phyloP scores from a whole-genome alignment of 2,113 vertebrate genomes.

The Saccopteryx bilineata region DNA sequence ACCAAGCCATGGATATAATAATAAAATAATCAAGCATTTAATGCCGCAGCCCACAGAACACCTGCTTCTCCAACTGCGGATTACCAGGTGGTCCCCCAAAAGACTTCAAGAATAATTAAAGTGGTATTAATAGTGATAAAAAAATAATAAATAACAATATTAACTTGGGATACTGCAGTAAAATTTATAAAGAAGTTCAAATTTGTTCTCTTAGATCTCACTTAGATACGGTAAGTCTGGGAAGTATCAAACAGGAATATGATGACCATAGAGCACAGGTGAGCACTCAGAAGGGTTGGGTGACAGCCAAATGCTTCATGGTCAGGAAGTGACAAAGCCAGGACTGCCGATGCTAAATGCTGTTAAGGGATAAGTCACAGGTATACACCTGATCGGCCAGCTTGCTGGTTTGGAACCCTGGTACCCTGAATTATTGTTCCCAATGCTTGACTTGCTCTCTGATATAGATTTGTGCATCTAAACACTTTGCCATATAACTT shows the following conservation, averaged over 20 bases:
- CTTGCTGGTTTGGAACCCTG: neutral
- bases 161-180: neutral
- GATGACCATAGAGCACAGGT: neutral
- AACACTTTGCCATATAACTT: neutral
- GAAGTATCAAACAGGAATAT: neutral
- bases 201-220: neutral
- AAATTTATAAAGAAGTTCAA: constrained; percentile 38
- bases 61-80: constrained; percentile 50
- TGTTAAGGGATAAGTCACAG: neutral
- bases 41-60: constrained; percentile 75
- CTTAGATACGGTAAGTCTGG: neutral
- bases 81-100: constrained; percentile 36
- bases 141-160: constrained; percentile 23
- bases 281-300: neutral
- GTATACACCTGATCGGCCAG: neutral
- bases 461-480: neutral
- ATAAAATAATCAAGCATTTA: constrained; percentile 57
- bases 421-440: neutral
- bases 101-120: constrained; percentile 36
- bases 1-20: constrained; percentile 56
- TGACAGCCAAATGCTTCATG: neutral
- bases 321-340: neutral
- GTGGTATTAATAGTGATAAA: neutral
- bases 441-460: neutral
- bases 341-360: neutral